Percentiles rank a stretch among this genome's conserved stretches.
These are phyloP conservation scores for Papilio polyxenes DNA, from an alignment of 1,140 invertebrate species.

Conservation along the genomic window DNA sequence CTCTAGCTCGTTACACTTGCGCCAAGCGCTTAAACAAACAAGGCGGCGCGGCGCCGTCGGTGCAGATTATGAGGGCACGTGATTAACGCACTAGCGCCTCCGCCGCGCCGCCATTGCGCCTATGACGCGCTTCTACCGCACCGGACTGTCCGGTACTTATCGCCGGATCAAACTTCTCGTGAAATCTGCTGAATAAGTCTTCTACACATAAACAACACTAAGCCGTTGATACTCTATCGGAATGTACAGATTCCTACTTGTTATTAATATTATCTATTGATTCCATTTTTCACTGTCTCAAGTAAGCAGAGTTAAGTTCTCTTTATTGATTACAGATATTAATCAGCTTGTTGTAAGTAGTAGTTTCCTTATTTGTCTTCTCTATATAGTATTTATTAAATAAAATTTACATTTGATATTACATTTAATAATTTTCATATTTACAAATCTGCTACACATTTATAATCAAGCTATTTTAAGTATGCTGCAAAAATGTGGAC, in stretches of 20 bases:
- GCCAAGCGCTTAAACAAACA: slow-evolving; percentile 75
- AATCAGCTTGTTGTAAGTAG: too few relatives aligned
- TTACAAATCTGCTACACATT: neutral
- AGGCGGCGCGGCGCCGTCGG: slow-evolving; percentile 70
- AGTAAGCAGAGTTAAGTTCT: neutral
- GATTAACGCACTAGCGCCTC: slow-evolving; percentile 71
- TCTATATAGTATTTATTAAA: neutral
- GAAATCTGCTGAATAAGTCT: neutral
- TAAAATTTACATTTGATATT: neutral
- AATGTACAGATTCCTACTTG: neutral
- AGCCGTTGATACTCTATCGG: neutral
- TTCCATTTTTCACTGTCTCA: neutral
- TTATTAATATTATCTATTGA: neutral
- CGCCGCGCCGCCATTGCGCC: slow-evolving; percentile 49
- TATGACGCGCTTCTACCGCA: slow-evolving; percentile 45
- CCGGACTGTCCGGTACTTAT: slow-evolving; percentile 38
- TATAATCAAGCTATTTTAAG: neutral
- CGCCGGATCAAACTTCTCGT: slow-evolving; percentile 40
- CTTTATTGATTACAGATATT: neutral
- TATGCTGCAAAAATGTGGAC: too few relatives aligned
- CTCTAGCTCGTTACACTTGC: slow-evolving; percentile 56
- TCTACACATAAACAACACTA: neutral
- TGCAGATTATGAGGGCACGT: slow-evolving; percentile 73
- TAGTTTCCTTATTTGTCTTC: neutral
- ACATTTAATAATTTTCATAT: neutral